Evolutionary conservation across 2,113 vertebrate genomes (phyloP).

Genomic region (Thomomys bottae): DNA sequence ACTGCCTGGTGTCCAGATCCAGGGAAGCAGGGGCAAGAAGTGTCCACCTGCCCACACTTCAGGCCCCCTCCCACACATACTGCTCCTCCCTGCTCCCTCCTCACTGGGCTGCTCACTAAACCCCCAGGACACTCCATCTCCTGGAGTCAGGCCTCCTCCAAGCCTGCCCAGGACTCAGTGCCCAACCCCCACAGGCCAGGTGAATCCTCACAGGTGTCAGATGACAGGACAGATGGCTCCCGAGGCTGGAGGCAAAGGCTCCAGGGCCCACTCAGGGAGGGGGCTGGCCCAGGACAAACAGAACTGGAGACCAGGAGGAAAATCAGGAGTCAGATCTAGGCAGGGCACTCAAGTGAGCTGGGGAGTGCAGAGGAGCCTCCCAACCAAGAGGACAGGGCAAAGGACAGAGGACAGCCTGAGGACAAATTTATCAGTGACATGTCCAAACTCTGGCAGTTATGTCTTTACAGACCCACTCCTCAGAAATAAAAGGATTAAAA

Average conservation of each 20-base stretch:
- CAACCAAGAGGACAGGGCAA: too few relatives aligned
- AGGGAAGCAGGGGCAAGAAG: neutral
- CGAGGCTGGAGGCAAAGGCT: neutral
- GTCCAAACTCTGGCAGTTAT: neutral
- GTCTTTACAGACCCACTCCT: neutral
- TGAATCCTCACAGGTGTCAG: conserved; percentile 40
- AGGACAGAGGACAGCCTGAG: neutral
- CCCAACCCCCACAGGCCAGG: neutral
- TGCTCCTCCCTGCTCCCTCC: neutral
- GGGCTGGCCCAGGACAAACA: neutral
- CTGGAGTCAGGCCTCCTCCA: neutral
- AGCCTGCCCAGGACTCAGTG: neutral
- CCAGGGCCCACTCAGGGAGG: neutral
- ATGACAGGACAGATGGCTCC: conserved; percentile 42
- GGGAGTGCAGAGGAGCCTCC: neutral
- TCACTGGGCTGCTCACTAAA: too few relatives aligned
- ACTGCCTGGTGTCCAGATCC: neutral
- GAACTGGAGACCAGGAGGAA: neutral
- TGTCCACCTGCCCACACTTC: rapidly evolving
- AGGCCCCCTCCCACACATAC: neutral
- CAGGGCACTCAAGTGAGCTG: neutral
- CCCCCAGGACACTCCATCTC: neutral
- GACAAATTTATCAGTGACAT: neutral
- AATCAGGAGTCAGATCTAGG: neutral
- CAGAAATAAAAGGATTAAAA: neutral